Evolutionary conservation across 1,140 invertebrate genomes (phyloP), one percentile per base, ranked within the genome.

Genomic region (Zaprionus ornatus): DNA sequence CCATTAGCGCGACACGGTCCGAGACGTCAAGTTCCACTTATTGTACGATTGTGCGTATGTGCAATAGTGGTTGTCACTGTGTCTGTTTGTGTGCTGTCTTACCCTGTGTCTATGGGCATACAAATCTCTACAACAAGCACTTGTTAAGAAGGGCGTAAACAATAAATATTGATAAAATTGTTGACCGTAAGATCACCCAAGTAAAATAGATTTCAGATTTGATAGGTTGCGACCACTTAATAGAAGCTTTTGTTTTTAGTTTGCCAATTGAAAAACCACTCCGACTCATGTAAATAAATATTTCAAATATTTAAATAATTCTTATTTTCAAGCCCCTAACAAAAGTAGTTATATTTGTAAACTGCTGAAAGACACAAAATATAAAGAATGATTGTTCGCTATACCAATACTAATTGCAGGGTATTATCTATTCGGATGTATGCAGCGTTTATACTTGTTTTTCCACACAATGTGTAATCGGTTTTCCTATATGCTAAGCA

Each of bases 401-500:
- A 5, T 50, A 21, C 0, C 12, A 5, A 19, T 45, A 23, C 1
- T 13, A 4, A 23, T 13, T 55, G 13, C 52, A 60, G 55, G 55
- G 66, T 69, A 69, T 52, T n/a, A 37, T 3, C 1, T 5, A 52
- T 29, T 61, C 66, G 57, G 2, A 6, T 13, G 6, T 21, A 27
- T 6, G 21, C 48, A 45, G 17, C 7, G 10, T 13, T 57, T n/a
- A 6, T 25, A 42, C 25, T 75, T 71, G 50, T 69, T 75, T 71
- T 71, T 64, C 55, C 67, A 60, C 27, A 35, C 55, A 56, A 60
- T 73, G 42, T 75, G 71, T 75, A 90, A 88, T 88, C 87, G 82
- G 74, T 84, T 80, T 87, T 87, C 77, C 75, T 79, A 70, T 82
- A 82, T 74, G 55, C 27, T 19, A 55, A 17, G 29, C 40, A 76